Percentiles rank a stretch among this genome's conserved stretches.
These are phyloP conservation scores for Pegoplata infirma DNA, from an alignment of 2,888 invertebrate genomes.

Conservation along the genomic window DNA sequence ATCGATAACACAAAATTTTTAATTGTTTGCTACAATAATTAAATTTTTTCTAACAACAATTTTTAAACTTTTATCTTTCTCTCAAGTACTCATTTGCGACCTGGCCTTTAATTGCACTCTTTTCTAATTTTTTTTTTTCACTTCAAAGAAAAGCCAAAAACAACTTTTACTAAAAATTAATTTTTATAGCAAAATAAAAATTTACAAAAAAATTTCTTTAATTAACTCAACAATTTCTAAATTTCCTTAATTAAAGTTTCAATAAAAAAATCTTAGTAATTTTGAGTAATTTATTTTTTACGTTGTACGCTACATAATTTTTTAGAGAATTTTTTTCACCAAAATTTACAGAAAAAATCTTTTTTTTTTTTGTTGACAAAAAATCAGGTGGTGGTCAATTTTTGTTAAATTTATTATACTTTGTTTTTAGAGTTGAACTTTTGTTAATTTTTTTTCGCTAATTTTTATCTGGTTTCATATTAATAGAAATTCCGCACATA, in stretches of 20 bases:
- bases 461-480: constrained; percentile 32
- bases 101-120: background rate
- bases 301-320: constrained; percentile 67
- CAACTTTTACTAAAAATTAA: background rate
- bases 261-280: constrained; percentile 37
- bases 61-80: background rate
- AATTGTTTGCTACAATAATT: no score
- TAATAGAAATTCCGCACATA: constrained; percentile 28
- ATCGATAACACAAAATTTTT: no score
- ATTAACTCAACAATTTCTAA: background rate
- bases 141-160: background rate
- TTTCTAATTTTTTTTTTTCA: background rate
- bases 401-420: constrained; percentile 12
- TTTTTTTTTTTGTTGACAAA: constrained; percentile 26
- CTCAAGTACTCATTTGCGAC: background rate
- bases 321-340: constrained; percentile 45
- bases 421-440: constrained; percentile 40
- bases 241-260: background rate
- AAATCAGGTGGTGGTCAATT: constrained; percentile 64
- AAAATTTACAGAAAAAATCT: background rate
- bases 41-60: no score
- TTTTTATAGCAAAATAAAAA: background rate
- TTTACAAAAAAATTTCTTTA: background rate
- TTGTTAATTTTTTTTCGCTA: constrained; percentile 20
- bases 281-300: constrained; percentile 54